Base-by-base conservation (phyloP, 2,113 vertebrate species). In the Potamarius usumacintae region DNA sequence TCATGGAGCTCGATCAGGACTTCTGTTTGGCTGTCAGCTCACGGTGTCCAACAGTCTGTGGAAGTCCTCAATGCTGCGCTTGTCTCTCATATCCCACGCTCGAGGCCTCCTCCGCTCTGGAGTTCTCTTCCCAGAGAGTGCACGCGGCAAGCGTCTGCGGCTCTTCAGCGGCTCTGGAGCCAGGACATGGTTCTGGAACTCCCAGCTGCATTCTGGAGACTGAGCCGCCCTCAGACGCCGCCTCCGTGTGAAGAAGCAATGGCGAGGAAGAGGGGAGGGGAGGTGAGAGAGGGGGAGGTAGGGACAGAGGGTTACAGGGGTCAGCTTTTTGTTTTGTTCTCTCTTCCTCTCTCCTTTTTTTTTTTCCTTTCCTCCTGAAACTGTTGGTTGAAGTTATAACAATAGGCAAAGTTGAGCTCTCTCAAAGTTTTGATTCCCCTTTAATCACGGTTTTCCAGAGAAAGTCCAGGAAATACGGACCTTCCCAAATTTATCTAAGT, bases 151-250 rank as follows among this genome's bases (percentile, higher is more conserved):
- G 87, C 81, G 90, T 92, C 89, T 87, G 87, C 85, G 86, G 89
- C 62, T 60, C 55, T 89, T 94, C 91, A 91, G 90, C 82, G 67
- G 88, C 90, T 86, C 90, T 91, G 88, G 62, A 89, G 79, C 90
- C 91, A 89, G 88, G 85, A 86, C 95, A 95, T 93, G 92, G 89
- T 93, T 93, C 89, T 93, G 90, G 90, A 94, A 91, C 92, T 62
- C 90, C 90, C 91, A 89, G 94, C 93, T 94, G 94, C 90, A 90
- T 86, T 90, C 89, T 87, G 77, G 91, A 87, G 88, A 92, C 93
- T 93, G 92, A 93, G 85, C 65, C 72, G 30, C 85, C 84, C 30
- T 83, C 86, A 42, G 84, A 87, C 82, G 53, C 82, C 92, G 92
- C 90, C 91, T 93, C 91, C 63, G 89, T 92, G 88, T 85, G 52